Evolutionary conservation across 1,140 invertebrate genomes (phyloP), one percentile per base, ranked within the genome.

Genomic region (Lepidurus packardi): DNA sequence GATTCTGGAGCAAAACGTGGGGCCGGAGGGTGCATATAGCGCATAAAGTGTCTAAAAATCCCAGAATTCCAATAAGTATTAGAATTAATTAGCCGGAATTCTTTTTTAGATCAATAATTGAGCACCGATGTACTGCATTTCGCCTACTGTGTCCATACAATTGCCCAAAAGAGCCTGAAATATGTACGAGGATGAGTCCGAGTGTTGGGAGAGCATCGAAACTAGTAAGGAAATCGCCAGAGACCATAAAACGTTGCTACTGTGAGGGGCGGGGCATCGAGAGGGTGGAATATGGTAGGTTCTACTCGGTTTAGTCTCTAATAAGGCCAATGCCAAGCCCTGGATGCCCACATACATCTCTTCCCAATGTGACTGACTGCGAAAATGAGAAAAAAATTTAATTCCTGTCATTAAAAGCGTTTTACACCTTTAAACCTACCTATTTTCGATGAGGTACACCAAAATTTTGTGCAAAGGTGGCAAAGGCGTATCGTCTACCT

Each of bases 301-400:
- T 65, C 21, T 65, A 1, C 53, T 65, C 7, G 53, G 53, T 65
- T 65, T 65, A 0, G 53, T 65, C 53, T 65, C 53, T 21, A 65
- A 21, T 16, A 65, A 65, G 16, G 53, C 53, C 7, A 65, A 65
- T 5, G 53, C 53, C 53, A 65, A 65, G 4, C 53, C 53, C 53
- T 65, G 53, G 21, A 65, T 65, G 16, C 53, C 53, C 6, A 65
- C 13, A 16, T 65, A 65, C 13, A 65, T 11, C 21, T 65, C 53
- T 65, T 65, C 53, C 53, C 53, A 65, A 16, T 65, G 16, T n/a
- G 53, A 65, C 53, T 65, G 53, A 65, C 53, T 65, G 21, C 53
- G 3, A 16, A 65, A 65, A 21, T 7, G 53, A 21, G 9, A 65
- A 65, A 65, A 11, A 65, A 65, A 65, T 5, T 7, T 0, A 65